phyloP scores from a whole-genome alignment of 2,888 invertebrate genomes.

The Rhamnusium bicolor region DNA sequence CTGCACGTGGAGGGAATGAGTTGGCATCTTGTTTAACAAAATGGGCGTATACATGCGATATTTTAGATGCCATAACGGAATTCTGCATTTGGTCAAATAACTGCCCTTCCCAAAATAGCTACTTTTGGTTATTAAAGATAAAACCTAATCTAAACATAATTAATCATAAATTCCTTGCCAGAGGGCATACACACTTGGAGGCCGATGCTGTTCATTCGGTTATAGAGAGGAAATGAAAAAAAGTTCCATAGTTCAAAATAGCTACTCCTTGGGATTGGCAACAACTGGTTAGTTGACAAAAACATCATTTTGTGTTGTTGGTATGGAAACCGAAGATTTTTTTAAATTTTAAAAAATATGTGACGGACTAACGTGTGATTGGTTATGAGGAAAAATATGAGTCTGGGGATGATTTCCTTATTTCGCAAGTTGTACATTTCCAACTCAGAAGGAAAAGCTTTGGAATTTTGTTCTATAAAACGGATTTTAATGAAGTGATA shows the following conservation, averaged over 20 bases:
- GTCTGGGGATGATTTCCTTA: background rate
- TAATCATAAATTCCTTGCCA: background rate
- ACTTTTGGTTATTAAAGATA: background rate
- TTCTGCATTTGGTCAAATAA: conserved; percentile 31
- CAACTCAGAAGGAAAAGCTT: background rate
- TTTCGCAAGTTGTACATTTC: background rate
- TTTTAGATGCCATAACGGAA: too few species aligned
- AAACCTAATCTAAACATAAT: background rate
- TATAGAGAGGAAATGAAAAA: background rate
- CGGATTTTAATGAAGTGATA: background rate
- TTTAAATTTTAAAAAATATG: background rate
- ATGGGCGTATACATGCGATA: conserved; percentile 19
- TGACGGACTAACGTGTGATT: background rate
- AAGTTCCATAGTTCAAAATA: background rate
- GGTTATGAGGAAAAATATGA: background rate
- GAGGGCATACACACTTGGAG: background rate
- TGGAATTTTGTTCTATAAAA: background rate
- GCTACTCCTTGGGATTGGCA: background rate
- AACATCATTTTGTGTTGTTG: background rate
- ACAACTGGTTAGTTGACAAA: background rate
- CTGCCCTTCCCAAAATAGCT: background rate
- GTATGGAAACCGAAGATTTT: background rate
- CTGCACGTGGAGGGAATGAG: conserved; percentile 49
- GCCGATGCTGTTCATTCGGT: background rate
- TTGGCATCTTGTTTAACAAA: conserved; percentile 50